These are phyloP conservation scores for Epicampocera succincta DNA, from an alignment of 2,888 invertebrate species.

Conservation along the genomic window DNA sequence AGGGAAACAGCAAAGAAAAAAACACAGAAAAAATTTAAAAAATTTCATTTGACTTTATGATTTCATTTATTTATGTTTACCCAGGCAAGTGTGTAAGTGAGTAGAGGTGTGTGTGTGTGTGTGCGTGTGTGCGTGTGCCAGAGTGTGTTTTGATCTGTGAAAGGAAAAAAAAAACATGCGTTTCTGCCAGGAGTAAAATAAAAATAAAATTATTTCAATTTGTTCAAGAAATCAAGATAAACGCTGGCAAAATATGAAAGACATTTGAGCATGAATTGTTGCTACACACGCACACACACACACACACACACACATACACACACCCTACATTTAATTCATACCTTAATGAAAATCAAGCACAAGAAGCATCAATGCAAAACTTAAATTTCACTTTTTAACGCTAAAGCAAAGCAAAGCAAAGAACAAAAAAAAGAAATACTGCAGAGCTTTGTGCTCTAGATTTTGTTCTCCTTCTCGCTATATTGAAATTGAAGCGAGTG, in stretches of 20 bases:
- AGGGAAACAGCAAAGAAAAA: conserved; percentile 1
- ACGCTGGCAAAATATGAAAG: conserved; percentile 1
- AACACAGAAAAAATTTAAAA: background rate
- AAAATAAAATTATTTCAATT: conserved; percentile 42
- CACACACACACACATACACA: background rate
- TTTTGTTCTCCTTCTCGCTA: background rate
- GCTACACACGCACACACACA: background rate
- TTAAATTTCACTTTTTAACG: too few species aligned
- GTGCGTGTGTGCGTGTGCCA: background rate
- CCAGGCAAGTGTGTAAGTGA: conserved; percentile 18
- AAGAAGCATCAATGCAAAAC: background rate
- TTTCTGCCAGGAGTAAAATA: background rate
- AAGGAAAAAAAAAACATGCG: conserved; percentile 12
- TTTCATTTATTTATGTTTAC: conserved; percentile 46
- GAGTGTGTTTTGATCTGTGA: background rate
- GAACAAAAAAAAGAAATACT: background rate
- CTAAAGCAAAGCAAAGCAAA: background rate
- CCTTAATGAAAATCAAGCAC: background rate
- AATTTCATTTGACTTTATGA: conserved; percentile 46
- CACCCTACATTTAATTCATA: background rate
- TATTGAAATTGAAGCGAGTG: conserved; percentile 21
- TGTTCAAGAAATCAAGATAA: conserved; percentile 39
- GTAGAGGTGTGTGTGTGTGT: background rate
- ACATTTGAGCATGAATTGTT: conserved; percentile 10
- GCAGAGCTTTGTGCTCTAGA: conserved; percentile 20